phyloP scores from a whole-genome alignment of 1,140 invertebrate species.

The Leptestheria dahalacensis region DNA sequence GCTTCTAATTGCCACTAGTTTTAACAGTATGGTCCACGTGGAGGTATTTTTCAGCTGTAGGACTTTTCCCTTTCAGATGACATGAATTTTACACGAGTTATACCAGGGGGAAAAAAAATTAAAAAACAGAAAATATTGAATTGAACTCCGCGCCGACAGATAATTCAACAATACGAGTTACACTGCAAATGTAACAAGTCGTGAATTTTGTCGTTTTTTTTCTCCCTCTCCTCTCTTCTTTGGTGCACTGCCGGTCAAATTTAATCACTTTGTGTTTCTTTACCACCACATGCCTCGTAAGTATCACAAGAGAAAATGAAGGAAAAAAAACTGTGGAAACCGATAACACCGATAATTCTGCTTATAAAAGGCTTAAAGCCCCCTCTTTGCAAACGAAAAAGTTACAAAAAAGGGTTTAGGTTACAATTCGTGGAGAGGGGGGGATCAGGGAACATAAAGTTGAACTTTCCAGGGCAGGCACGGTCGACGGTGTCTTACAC shows the following conservation, averaged over 20 bases:
- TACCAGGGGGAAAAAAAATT: too few relatives aligned
- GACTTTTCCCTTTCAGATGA: background rate
- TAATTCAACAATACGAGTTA: background rate
- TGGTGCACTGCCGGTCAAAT: background rate
- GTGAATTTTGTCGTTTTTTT: too few relatives aligned
- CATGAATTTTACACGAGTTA: background rate
- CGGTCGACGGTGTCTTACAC: background rate
- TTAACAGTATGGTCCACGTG: background rate
- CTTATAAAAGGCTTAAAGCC: background rate
- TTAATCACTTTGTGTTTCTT: background rate
- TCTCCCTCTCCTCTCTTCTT: background rate
- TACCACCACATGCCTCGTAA: background rate
- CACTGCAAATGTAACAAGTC: background rate
- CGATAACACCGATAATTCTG: background rate
- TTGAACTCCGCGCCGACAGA: too few relatives aligned
- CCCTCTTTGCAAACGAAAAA: conserved; percentile 8
- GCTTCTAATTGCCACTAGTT: background rate
- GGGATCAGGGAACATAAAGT: too few relatives aligned
- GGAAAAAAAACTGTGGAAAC: background rate
- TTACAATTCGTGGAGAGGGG: background rate
- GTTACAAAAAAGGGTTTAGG: background rate
- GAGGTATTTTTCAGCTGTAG: background rate
- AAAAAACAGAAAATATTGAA: too few relatives aligned
- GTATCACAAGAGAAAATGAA: background rate
- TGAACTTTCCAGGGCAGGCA: too few relatives aligned